Evolutionary conservation across 2,888 invertebrate genomes (phyloP).

Genomic region (Deilephila elpenor): DNA sequence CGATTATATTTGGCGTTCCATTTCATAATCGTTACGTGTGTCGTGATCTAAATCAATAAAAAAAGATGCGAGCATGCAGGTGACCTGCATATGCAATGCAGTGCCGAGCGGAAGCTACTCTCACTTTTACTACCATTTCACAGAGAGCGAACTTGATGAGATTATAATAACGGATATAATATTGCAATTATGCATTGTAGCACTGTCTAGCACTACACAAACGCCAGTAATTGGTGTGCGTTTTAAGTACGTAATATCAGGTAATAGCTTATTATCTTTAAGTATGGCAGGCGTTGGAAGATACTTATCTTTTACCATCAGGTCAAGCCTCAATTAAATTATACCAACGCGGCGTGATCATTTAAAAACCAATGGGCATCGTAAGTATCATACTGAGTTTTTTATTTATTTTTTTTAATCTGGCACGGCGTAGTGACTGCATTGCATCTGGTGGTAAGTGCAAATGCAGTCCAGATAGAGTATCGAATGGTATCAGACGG

Average conservation of each 20-base stretch:
- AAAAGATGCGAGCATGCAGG: conserved; percentile 33
- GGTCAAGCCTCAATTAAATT: too few relatives aligned
- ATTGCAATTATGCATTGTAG: conserved; percentile 41
- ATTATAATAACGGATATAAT: conserved; percentile 56
- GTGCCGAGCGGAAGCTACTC: conserved; percentile 48
- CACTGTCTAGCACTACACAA: conserved; percentile 30
- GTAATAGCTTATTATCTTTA: too few relatives aligned
- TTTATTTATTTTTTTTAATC: too few relatives aligned
- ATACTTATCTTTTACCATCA: too few relatives aligned
- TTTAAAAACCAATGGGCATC: too few relatives aligned
- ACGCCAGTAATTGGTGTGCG: background rate
- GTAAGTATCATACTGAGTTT: too few relatives aligned
- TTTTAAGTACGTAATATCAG: background rate
- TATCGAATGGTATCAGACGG: too few relatives aligned
- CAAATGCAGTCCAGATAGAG: too few relatives aligned
- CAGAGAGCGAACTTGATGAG: conserved; percentile 64
- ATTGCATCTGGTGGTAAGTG: too few relatives aligned
- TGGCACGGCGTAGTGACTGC: too few relatives aligned
- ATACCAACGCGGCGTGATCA: too few relatives aligned
- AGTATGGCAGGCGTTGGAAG: too few relatives aligned
- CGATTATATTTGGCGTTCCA: background rate
- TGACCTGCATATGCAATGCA: conserved; percentile 39
- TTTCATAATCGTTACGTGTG: background rate
- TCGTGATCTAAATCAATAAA: conserved; percentile 32
- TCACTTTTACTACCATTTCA: conserved; percentile 66